Percentiles rank a stretch among this genome's conserved stretches.
Conservation (phyloP, 2,888 invertebrate genomes). For the Metellina segmentata region DNA sequence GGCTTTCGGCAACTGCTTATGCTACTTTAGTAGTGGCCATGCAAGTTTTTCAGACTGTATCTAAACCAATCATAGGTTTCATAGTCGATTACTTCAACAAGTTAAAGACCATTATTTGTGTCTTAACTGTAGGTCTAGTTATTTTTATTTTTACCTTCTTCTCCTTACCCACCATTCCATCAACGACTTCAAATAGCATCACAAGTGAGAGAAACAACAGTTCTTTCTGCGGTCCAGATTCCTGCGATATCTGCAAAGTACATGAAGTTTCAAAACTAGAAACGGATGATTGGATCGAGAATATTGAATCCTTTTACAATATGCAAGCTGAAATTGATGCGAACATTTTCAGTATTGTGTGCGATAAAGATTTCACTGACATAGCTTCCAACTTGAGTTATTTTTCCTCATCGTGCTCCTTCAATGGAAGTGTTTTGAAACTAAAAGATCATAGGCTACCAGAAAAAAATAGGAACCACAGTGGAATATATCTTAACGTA, state of each 20-base stretch:
- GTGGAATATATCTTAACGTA: no score
- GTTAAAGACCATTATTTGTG: neutral
- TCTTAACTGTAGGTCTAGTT: neutral
- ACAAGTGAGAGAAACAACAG: neutral
- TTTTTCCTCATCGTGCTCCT: no score
- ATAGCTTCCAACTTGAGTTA: no score
- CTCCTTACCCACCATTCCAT: slow-evolving; percentile 1
- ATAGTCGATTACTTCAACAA: slow-evolving; percentile 37
- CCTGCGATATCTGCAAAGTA: neutral
- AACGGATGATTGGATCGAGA: neutral
- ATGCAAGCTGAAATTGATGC: neutral
- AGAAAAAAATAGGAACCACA: no score
- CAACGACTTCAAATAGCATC: neutral
- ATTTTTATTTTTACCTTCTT: neutral
- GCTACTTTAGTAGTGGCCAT: neutral
- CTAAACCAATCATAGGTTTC: slow-evolving; percentile 30
- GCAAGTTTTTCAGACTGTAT: neutral
- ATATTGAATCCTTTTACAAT: neutral
- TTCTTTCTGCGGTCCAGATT: neutral
- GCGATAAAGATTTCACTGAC: no score
- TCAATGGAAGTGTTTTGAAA: no score
- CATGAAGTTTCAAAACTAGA: neutral
- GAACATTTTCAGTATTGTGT: neutral
- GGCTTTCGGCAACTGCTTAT: slow-evolving; percentile 2
- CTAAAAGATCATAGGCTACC: no score